Percentiles rank a stretch among this genome's conserved stretches.
Evolutionary conservation across 2,888 invertebrate genomes (phyloP).

Genomic region (Cancer borealis): DNA sequence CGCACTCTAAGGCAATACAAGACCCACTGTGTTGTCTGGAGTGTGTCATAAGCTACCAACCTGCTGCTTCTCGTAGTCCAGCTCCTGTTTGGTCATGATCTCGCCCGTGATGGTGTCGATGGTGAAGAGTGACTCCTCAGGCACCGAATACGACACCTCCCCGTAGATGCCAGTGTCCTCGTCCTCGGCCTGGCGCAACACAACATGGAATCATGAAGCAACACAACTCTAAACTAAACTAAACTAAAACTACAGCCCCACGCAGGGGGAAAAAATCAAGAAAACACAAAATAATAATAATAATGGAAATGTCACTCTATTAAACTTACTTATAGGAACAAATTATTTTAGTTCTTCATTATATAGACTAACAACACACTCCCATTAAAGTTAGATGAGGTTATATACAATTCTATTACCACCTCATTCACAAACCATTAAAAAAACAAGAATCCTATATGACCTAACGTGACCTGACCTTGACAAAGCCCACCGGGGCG

Average conservation of each 20-base stretch:
- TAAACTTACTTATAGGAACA: background rate
- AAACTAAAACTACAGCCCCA: no score
- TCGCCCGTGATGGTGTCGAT: constrained; percentile 90
- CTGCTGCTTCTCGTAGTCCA: constrained; percentile 91
- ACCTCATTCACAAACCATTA: background rate
- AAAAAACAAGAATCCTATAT: background rate
- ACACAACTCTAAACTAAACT: no score
- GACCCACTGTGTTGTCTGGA: background rate
- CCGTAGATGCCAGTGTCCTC: constrained; percentile 93
- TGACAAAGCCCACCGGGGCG: constrained; percentile 90
- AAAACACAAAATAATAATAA: background rate
- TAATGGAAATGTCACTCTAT: background rate
- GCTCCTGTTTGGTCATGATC: constrained; percentile 86
- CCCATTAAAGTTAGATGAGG: background rate
- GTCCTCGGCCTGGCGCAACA: constrained; percentile 85
- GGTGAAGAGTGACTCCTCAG: constrained; percentile 88
- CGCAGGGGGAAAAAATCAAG: background rate
- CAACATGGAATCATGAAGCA: background rate
- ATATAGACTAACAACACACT: background rate
- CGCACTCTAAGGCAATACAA: no score
- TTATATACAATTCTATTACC: background rate
- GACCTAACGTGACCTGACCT: constrained; percentile 76
- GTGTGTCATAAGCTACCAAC: constrained; percentile 80
- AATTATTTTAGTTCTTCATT: no score
- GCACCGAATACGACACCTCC: constrained; percentile 88